Base-by-base conservation (phyloP, 1,140 invertebrate species). In the Drosophila biarmipes region DNA sequence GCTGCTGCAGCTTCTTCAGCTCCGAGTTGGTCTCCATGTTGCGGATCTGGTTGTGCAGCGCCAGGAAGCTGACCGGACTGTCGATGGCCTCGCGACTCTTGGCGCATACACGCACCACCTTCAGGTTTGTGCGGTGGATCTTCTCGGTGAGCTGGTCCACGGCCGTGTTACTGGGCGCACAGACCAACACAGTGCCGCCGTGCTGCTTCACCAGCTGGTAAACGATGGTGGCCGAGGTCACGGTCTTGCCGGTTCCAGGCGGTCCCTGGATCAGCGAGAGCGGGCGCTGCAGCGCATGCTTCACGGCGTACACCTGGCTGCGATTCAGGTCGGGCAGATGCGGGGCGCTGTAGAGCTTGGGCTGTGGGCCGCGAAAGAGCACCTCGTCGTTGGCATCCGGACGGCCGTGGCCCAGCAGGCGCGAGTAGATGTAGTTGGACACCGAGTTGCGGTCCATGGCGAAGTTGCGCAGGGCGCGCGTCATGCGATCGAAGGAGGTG, bases 121-220 rank as follows among this genome's bases (percentile, higher is more conserved):
- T 99, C 12, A 99, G 93, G 42, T 98, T 99, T 17, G 98, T 99
- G 75, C 96, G 95, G 92, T 99, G 98, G 49, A 99, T 99, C 92
- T 99, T 99, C 92, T 99, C 98, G 0, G 99, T 99, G 2, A 99
- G 93, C 90, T 99, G 99, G 93, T 99, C 99, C 0, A 99, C 99
- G 43, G 99, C 99, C 10, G 99, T 99, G 91, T 99, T 99, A 17
- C 98, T 99, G 0, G 99, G 99, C 3, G 99, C 99, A 93, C 99
- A 99, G 0, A 99, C 99, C 0, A 99, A 92, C 0, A 99, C 98
- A 0, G 98, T 98, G 3, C 98, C 98, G 6, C 96, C 96, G 75
- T 96, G 97, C 90, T 99, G 97, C 92, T 98, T 97, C 0, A 98
- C 98, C 34, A 99, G 93, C 92, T 99, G 99, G 91, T 99, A 99